phyloP scores from a whole-genome alignment of 2,888 invertebrate species.

The Clitarchus hookeri region DNA sequence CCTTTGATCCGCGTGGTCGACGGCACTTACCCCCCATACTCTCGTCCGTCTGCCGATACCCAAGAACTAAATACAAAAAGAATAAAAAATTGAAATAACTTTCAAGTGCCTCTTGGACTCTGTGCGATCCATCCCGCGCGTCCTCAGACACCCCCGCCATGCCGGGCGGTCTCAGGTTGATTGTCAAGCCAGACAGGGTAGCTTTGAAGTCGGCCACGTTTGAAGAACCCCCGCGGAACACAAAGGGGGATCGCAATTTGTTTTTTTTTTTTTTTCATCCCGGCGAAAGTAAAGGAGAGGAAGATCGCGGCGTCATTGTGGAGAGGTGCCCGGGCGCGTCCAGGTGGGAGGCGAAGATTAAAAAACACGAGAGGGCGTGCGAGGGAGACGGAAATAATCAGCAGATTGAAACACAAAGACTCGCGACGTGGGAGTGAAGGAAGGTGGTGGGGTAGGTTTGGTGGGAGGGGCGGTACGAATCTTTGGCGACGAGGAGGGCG shows the following conservation, averaged over 20 bases:
- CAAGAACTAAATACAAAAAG: not conserved
- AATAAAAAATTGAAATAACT: not conserved
- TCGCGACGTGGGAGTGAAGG: not conserved
- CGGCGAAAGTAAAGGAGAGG: not conserved
- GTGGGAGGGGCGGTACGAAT: not conserved
- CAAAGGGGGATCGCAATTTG: conserved; percentile 21
- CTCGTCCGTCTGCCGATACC: not conserved
- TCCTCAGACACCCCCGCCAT: not conserved
- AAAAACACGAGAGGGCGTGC: conserved; percentile 10
- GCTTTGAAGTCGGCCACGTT: conserved; percentile 23
- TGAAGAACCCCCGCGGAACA: not conserved
- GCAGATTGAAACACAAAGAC: conserved; percentile 7
- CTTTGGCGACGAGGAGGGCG: not conserved
- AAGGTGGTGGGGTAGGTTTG: not conserved
- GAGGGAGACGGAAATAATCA: not conserved
- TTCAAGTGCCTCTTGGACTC: not conserved
- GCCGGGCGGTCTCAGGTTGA: not conserved
- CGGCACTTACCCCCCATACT: not conserved
- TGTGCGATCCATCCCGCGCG: not conserved
- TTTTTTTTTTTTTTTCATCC: not conserved
- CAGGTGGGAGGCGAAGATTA: conserved; percentile 23
- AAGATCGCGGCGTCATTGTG: not conserved
- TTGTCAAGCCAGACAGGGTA: not conserved
- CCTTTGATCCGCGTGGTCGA: not conserved
- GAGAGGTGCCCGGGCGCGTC: not conserved